These are phyloP conservation scores for Drosophila sechellia DNA, from an alignment of 1,140 invertebrate genomes.

Conservation along the genomic window DNA sequence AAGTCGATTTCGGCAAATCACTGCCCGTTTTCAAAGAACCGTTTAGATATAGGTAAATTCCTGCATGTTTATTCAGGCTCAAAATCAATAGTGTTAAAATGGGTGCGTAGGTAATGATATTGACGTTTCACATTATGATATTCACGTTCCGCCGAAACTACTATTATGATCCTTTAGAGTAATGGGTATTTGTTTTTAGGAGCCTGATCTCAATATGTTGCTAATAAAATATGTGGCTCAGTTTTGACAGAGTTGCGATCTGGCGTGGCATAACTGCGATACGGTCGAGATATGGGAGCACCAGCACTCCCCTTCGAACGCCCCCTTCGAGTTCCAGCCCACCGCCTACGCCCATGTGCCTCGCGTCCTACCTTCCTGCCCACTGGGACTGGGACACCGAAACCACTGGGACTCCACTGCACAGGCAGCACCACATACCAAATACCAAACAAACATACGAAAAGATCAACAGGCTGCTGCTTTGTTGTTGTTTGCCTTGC, in stretches of 20 bases:
- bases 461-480: slow-evolving; percentile 61
- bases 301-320: not conserved
- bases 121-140: not conserved
- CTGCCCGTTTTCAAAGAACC: not conserved
- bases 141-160: too few relatives aligned
- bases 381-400: not conserved
- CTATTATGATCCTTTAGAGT: not conserved
- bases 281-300: slow-evolving; percentile 9
- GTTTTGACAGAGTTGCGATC: slow-evolving; percentile 35
- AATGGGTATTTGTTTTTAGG: not conserved
- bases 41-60: slow-evolving; percentile 4
- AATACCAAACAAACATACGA: slow-evolving; percentile 45
- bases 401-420: not conserved
- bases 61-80: slow-evolving; percentile 2
- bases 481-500: slow-evolving; percentile 19
- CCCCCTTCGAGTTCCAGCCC: slow-evolving; percentile 10
- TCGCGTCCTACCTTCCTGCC: slow-evolving; percentile 11
- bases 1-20: slow-evolving; percentile 1
- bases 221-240: slow-evolving; percentile 30
- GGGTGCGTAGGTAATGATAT: not conserved
- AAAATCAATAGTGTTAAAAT: not conserved
- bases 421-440: slow-evolving; percentile 10
- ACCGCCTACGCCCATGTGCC: slow-evolving; percentile 24
- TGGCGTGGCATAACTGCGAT: slow-evolving; percentile 10
- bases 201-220: slow-evolving; percentile 23